Evolutionary conservation across 2,113 vertebrate genomes (phyloP).

Genomic region (Montifringilla adamsi): DNA sequence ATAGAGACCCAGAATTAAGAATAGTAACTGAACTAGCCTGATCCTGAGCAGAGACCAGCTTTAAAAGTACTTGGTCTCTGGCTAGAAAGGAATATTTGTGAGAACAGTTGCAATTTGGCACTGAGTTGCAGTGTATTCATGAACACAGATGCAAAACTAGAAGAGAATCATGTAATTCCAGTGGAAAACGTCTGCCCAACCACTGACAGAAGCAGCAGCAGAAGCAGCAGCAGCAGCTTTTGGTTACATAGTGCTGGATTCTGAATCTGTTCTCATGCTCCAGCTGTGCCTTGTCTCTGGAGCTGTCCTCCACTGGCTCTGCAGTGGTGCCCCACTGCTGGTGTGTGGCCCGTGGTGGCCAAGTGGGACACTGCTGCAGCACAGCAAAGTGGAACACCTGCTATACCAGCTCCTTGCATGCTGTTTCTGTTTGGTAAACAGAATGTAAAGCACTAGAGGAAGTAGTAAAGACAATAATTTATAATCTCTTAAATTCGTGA

Average conservation of each 20-base stretch:
- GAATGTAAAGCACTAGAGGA: constrained; percentile 18
- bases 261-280: fast-evolving
- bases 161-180: not conserved
- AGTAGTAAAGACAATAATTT: constrained; percentile 31
- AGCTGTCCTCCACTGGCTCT: fast-evolving
- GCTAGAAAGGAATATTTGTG: not conserved
- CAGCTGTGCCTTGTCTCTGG: not conserved
- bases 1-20: not conserved
- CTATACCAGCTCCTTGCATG: not conserved
- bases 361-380: not conserved
- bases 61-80: not conserved
- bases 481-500: not conserved
- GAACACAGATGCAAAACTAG: not conserved
- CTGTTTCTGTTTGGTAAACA: not conserved
- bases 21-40: not conserved
- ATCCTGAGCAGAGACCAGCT: not conserved
- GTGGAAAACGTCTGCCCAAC: not conserved
- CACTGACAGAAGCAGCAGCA: not conserved
- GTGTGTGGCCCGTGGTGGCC: fast-evolving
- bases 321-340: not conserved
- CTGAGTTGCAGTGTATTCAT: not conserved
- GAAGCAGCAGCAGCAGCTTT: not conserved
- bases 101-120: not conserved
- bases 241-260: fast-evolving
- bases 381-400: not conserved